A percentile compares a stretch with the other conserved stretches of the same genome.
These are phyloP conservation scores for Netta rufina DNA, from an alignment of 2,797 vertebrate species.

Conservation along the genomic window DNA sequence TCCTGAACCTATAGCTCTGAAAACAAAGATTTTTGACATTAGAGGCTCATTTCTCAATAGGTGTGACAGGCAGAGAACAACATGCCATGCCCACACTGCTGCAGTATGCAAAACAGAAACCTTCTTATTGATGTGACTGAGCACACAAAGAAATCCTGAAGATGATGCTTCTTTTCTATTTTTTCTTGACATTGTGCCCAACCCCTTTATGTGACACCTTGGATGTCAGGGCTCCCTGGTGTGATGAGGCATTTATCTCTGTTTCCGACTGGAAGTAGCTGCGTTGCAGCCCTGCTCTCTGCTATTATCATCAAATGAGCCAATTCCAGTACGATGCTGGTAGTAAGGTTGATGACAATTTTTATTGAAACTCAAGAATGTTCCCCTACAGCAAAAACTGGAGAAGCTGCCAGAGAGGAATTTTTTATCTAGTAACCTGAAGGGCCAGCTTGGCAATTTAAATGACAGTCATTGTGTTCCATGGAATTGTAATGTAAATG, in stretches of 20 bases:
- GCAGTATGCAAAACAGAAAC: background rate
- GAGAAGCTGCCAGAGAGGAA: background rate
- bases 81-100: background rate
- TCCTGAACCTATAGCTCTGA: background rate
- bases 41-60: background rate
- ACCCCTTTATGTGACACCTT: background rate
- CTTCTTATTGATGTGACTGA: background rate
- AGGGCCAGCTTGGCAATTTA: background rate
- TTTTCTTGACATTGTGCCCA: background rate
- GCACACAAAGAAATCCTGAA: background rate
- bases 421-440: background rate
- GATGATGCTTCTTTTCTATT: background rate
- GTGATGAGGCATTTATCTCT: fast-evolving
- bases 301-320: background rate
- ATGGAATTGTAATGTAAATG: background rate
- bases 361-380: background rate
- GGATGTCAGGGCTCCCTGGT: background rate
- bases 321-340: background rate
- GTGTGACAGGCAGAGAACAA: background rate
- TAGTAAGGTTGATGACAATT: background rate
- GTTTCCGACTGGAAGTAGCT: background rate
- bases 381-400: background rate
- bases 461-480: background rate
- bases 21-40: background rate
- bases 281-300: background rate